Evolutionary conservation across 2,888 invertebrate species (phyloP).

Genomic region (Cerceris rybyensis): DNA sequence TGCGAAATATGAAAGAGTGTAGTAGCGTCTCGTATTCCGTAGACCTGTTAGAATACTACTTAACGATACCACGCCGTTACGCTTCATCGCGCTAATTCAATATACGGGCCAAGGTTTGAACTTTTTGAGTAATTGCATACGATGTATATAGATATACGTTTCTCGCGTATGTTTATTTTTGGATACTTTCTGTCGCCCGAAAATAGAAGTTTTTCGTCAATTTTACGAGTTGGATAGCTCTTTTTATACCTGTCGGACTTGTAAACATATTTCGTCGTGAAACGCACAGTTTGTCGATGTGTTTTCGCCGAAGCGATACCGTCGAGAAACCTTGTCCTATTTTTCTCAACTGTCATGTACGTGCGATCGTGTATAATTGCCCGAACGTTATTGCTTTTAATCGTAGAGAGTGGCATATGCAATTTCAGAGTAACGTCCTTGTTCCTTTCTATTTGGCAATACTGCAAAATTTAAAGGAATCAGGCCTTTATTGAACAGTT

Average conservation of each 20-base stretch:
- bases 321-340: slow-evolving; percentile 49
- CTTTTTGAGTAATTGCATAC: slow-evolving; percentile 42
- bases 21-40: neutral
- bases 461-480: neutral
- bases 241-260: neutral
- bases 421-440: neutral
- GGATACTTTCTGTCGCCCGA: neutral
- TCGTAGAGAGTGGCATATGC: neutral
- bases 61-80: slow-evolving; percentile 24
- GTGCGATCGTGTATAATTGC: slow-evolving; percentile 2
- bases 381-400: slow-evolving; percentile 5
- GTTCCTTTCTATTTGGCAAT: neutral
- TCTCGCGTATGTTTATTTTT: neutral
- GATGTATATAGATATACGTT: slow-evolving; percentile 1
- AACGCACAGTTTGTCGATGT: neutral
- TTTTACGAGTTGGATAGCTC: neutral
- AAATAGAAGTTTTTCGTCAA: neutral
- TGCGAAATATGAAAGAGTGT: slow-evolving; percentile 56
- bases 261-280: neutral
- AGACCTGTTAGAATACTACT: slow-evolving; percentile 24
- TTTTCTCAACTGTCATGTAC: slow-evolving; percentile 28
- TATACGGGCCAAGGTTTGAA: slow-evolving; percentile 62
- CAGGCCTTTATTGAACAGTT: slow-evolving; percentile 6
- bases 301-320: slow-evolving; percentile 16
- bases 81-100: slow-evolving; percentile 56